Base-by-base conservation (phyloP, 2,888 invertebrate genomes). In the Apamea crenata region DNA sequence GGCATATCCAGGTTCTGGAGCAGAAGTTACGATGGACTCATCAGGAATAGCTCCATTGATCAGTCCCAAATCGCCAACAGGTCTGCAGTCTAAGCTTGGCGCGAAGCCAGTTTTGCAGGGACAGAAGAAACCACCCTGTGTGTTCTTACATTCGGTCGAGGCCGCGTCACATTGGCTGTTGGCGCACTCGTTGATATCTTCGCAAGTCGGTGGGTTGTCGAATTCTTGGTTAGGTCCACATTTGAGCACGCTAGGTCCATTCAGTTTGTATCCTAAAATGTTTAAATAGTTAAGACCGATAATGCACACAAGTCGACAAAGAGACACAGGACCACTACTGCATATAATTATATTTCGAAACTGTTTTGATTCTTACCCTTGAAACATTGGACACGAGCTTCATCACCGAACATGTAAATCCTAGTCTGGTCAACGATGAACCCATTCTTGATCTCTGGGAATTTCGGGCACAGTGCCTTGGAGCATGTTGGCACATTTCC, bases 11-110 rank as follows among this genome's bases (percentile, higher is more conserved):
- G 97, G 96, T 96, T 99, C 99, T 75, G 98, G 98, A 75, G 98
- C 97, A 4, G 99, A 99, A 65, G 99, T 98, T 65, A 97, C 98
- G 59, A 99, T 99, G 53, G 99, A 98, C 87, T 99, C 98, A 92
- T 99, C 99, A 1, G 99, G 98, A 91, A 99, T 98, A 76, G 99
- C 99, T 56, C 99, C 99, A 92, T 98, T 99, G 71, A 98, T 98
- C 40, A 99, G 96, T 36, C 99, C 99, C 72, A 99, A 97, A 94
- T 99, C 99, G 10, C 98, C 98, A 59, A 99, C 98, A 1, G 99
- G 99, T 88, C 99, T 97, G 92, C 99, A 99, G 93, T 99, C 99
- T 88, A 98, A 97, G 78, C 98, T 99, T 10, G 99, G 98, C 1
- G 98, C 96, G 91, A 99, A 99, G 65, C 99, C 99, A 85, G 98